Conservation (phyloP, 1,140 invertebrate species). For the Triops cancriformis region DNA sequence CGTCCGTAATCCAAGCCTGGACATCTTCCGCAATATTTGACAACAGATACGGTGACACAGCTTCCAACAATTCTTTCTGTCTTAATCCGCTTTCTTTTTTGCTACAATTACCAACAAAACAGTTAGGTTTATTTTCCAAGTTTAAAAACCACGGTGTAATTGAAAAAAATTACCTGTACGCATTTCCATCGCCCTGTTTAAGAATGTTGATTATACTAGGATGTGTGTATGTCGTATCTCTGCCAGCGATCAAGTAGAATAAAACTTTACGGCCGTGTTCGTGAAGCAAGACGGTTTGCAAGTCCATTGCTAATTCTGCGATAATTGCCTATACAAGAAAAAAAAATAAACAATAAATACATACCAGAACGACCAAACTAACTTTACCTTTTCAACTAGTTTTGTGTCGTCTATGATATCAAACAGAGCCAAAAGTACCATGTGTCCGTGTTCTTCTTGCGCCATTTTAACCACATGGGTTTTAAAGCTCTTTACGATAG, state of each 20-base stretch:
- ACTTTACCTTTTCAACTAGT: constrained; percentile 65
- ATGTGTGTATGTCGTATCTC: constrained; percentile 64
- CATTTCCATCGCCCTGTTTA: constrained; percentile 56
- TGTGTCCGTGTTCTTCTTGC: constrained; percentile 75
- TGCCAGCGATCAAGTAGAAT: constrained; percentile 72
- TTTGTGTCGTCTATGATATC: constrained; percentile 90
- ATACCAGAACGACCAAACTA: too few relatives aligned
- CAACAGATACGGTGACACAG: constrained; percentile 54
- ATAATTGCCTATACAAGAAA: constrained; percentile 43
- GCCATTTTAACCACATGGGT: constrained; percentile 69
- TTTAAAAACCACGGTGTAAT: neutral
- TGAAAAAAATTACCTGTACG: constrained; percentile 38
- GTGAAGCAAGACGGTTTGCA: constrained; percentile 59
- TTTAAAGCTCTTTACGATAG: constrained; percentile 59
- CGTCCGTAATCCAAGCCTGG: constrained; percentile 57
- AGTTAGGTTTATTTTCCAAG: neutral
- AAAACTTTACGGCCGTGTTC: constrained; percentile 60
- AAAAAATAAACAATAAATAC: neutral
- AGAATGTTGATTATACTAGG: constrained; percentile 59
- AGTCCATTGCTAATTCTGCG: constrained; percentile 59
- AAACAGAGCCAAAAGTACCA: constrained; percentile 71
- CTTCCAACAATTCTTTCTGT: constrained; percentile 61
- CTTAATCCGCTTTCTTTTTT: constrained; percentile 69
- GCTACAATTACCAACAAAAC: constrained; percentile 39
- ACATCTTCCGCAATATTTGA: constrained; percentile 52